Evolutionary conservation across 2,113 vertebrate genomes (phyloP).

Genomic region (human (Homo sapiens)): GRCh38 chr4:92226501-92227000

Average conservation of each 20-base stretch:
- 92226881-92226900: not conserved
- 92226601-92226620: not conserved
- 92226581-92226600: not conserved
- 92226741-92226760: not conserved
- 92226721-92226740: not conserved
- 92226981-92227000: too few relatives aligned
- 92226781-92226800: not conserved
- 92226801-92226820: not conserved
- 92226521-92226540: not conserved
- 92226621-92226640: not conserved
- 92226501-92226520: not conserved
- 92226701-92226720: not conserved
- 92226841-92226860: not conserved
- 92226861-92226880: not conserved
- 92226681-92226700: not conserved
- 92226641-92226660: not conserved
- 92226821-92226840: not conserved
- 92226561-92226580: not conserved
- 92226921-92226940: too few relatives aligned
- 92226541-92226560: not conserved
- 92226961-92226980: too few relatives aligned
- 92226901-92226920: too few relatives aligned
- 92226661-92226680: not conserved
- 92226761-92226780: not conserved
- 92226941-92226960: too few relatives aligned